These are phyloP conservation scores for Tryphoninae sp. DNA, from an alignment of 2,888 invertebrate species.

Conservation along the genomic window DNA sequence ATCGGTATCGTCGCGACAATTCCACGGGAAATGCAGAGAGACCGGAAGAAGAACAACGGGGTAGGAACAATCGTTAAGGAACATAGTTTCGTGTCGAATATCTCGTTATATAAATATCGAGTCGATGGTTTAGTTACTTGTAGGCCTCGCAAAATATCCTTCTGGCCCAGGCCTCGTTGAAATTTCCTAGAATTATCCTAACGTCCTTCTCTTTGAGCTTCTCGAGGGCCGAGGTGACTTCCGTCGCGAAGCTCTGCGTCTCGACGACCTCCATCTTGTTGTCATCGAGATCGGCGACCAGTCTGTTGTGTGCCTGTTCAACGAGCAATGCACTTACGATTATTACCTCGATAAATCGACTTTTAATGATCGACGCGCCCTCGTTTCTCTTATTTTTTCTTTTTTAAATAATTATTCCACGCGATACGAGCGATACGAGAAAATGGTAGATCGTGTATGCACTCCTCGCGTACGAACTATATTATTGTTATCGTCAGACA, in stretches of 20 bases:
- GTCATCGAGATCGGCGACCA: constrained; percentile 92
- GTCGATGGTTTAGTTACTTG: constrained; percentile 81
- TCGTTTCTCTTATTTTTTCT: no score
- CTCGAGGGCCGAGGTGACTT: constrained; percentile 89
- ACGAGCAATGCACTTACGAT: constrained; percentile 23
- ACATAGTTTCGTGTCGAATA: neutral
- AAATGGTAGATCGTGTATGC: no score
- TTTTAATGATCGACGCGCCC: no score
- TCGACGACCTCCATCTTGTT: constrained; percentile 92
- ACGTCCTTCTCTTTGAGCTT: constrained; percentile 95
- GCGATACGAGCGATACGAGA: no score
- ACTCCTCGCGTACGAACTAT: no score
- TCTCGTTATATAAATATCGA: neutral
- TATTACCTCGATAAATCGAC: constrained; percentile 1
- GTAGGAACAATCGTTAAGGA: neutral
- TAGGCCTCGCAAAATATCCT: constrained; percentile 94
- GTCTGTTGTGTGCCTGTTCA: constrained; percentile 91
- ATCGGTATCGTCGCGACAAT: constrained; percentile 3
- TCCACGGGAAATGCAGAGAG: neutral
- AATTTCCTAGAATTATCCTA: constrained; percentile 97
- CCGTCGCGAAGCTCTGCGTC: constrained; percentile 95
- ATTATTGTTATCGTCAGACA: no score
- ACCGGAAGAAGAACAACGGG: neutral
- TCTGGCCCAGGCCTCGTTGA: constrained; percentile 96
- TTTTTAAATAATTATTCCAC: no score